Conservation (phyloP, 2,113 vertebrate species). For the Oophaga pumilio region DNA sequence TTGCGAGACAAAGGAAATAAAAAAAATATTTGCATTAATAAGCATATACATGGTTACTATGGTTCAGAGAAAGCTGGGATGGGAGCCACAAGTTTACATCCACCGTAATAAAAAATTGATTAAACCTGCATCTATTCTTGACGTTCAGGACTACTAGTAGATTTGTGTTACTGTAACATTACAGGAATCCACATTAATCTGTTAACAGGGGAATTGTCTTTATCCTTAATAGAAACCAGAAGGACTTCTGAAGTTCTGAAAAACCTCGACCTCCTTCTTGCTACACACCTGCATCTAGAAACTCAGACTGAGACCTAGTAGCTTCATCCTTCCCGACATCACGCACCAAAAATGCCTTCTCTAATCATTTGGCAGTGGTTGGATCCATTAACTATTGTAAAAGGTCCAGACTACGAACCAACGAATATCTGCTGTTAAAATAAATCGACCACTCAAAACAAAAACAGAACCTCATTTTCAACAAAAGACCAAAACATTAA, state of each 20-base stretch:
- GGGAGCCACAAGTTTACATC: slow-evolving; percentile 8
- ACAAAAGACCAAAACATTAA: slow-evolving; percentile 73
- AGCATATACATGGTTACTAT: not conserved
- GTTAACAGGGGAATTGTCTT: slow-evolving; percentile 1
- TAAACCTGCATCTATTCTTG: slow-evolving; percentile 28
- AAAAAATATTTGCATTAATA: slow-evolving; percentile 8
- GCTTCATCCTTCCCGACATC: not conserved
- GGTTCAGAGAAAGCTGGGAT: slow-evolving; percentile 16
- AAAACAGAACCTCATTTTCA: slow-evolving; percentile 67
- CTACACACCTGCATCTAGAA: not conserved
- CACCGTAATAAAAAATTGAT: slow-evolving; percentile 1
- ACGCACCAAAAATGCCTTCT: not conserved
- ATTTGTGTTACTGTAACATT: not conserved
- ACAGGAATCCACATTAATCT: slow-evolving; percentile 23
- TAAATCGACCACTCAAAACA: slow-evolving; percentile 57
- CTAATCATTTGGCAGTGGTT: not conserved
- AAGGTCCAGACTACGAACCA: not conserved
- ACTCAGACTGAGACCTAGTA: not conserved
- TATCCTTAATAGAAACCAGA: slow-evolving; percentile 13
- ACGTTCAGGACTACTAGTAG: slow-evolving; percentile 7
- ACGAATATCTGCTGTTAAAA: not conserved
- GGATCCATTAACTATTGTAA: not conserved
- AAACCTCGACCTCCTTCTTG: not conserved
- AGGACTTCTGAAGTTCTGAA: slow-evolving; percentile 6
- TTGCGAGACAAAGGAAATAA: slow-evolving; percentile 2